A percentile compares a stretch with the other conserved stretches of the same genome.
phyloP scores from a whole-genome alignment of 2,113 vertebrate genomes.

The Halichoerus grypus region DNA sequence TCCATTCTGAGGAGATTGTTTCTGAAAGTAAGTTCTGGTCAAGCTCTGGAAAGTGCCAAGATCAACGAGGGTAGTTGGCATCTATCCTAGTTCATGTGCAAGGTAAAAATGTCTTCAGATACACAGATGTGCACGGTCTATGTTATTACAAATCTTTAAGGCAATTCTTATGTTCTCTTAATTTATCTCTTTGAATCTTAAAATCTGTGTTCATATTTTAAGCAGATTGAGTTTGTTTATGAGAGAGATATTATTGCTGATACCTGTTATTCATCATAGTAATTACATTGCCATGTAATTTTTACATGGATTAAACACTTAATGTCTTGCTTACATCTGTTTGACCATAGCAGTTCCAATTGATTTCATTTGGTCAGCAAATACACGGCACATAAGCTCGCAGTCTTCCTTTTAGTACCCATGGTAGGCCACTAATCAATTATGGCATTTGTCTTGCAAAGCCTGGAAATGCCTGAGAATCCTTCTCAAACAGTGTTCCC shows the following conservation, averaged over 20 bases:
- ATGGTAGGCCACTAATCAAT: constrained; percentile 54
- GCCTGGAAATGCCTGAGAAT: constrained; percentile 61
- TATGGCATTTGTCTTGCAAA: constrained; percentile 68
- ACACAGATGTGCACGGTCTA: not conserved
- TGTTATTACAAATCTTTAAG: not conserved
- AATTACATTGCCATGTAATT: constrained; percentile 10
- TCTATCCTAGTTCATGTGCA: not conserved
- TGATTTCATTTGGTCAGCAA: constrained; percentile 61
- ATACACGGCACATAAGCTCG: constrained; percentile 4
- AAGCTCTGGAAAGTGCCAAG: not conserved
- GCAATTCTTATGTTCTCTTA: not conserved
- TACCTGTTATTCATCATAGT: not conserved
- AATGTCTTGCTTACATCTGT: constrained; percentile 26
- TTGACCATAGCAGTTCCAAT: constrained; percentile 23
- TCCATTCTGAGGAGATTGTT: not conserved
- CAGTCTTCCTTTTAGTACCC: not conserved
- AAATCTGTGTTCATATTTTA: constrained; percentile 47
- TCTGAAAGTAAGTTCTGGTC: not conserved
- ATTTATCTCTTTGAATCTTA: constrained; percentile 29
- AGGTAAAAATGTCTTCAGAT: not conserved
- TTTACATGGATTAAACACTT: constrained; percentile 34
- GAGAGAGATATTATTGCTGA: not conserved
- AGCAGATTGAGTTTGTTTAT: not conserved
- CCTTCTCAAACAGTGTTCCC: constrained; percentile 61
- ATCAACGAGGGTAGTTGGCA: not conserved